phyloP scores from a whole-genome alignment of 2,888 invertebrate species.

The Aleiodes leptofemur region DNA sequence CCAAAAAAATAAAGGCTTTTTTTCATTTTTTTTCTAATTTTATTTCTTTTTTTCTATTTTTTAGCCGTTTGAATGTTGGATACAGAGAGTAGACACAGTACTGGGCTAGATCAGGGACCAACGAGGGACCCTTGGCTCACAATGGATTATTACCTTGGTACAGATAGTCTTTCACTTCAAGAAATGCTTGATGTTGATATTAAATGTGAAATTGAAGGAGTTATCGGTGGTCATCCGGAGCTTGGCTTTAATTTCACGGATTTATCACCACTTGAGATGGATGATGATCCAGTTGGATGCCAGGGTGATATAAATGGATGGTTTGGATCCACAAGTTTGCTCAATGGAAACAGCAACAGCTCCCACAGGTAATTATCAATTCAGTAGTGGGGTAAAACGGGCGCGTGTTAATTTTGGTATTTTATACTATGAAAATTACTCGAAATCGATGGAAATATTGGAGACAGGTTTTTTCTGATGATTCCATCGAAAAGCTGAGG shows the following conservation, averaged over 20 bases:
- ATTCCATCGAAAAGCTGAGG: no score
- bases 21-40: conserved; percentile 13
- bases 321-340: conserved; percentile 68
- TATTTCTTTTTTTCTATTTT: conserved; percentile 56
- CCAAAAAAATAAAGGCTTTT: no score
- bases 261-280: conserved; percentile 79
- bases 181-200: conserved; percentile 95
- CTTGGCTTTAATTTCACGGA: conserved; percentile 79
- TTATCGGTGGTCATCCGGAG: conserved; percentile 81
- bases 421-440: no score
- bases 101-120: conserved; percentile 73
- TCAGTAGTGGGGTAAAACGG: background rate
- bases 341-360: conserved; percentile 72
- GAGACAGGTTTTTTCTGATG: no score
- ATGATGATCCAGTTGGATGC: conserved; percentile 77
- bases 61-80: conserved; percentile 74
- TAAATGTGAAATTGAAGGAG: conserved; percentile 88
- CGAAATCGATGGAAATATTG: no score
- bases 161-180: conserved; percentile 83
- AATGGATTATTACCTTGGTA: conserved; percentile 78
- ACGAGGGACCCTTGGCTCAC: conserved; percentile 74
- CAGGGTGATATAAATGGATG: conserved; percentile 68
- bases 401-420: no score
- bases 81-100: conserved; percentile 73
- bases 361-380: conserved; percentile 67